Evolutionary conservation across 30 jellyfish, hydroid and myxozoan species (phyloP).

Genomic region (Turritopsis rubra): DNA sequence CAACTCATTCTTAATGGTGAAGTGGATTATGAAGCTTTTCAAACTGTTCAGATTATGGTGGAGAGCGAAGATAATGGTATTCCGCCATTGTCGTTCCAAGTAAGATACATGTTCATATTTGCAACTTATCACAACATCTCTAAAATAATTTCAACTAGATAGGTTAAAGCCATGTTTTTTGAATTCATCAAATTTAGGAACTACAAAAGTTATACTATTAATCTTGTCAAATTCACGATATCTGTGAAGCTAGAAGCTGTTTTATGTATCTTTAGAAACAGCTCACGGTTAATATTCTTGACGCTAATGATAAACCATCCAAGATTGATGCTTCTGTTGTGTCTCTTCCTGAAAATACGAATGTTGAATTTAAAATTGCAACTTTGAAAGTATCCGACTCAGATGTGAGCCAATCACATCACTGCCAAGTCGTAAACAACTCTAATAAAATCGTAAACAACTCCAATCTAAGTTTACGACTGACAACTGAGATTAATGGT

Average conservation of each 20-base stretch:
- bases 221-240: too few relatives aligned
- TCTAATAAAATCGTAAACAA: too few relatives aligned
- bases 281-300: slow-evolving; percentile 35
- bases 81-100: slow-evolving; percentile 54
- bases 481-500: slow-evolving; percentile 12
- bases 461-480: background rate
- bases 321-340: slow-evolving; percentile 16
- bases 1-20: slow-evolving; percentile 37
- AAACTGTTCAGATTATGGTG: slow-evolving; percentile 28
- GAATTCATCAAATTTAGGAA: too few relatives aligned
- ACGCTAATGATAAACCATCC: slow-evolving; percentile 63
- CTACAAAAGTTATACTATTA: too few relatives aligned
- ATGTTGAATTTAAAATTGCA: background rate
- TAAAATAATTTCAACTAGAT: too few relatives aligned
- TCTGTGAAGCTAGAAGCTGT: too few relatives aligned
- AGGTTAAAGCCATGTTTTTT: too few relatives aligned
- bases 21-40: slow-evolving; percentile 55
- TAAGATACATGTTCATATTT: background rate
- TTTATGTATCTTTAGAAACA: slow-evolving; percentile 30
- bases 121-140: too few relatives aligned
- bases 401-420: slow-evolving; percentile 14
- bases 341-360: slow-evolving; percentile 25
- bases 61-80: slow-evolving; percentile 55
- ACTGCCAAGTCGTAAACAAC: background rate
- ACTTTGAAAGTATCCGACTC: slow-evolving; percentile 10